Evolutionary conservation across 1,140 invertebrate genomes (phyloP).

Genomic region (Neomicropteryx cornuta): DNA sequence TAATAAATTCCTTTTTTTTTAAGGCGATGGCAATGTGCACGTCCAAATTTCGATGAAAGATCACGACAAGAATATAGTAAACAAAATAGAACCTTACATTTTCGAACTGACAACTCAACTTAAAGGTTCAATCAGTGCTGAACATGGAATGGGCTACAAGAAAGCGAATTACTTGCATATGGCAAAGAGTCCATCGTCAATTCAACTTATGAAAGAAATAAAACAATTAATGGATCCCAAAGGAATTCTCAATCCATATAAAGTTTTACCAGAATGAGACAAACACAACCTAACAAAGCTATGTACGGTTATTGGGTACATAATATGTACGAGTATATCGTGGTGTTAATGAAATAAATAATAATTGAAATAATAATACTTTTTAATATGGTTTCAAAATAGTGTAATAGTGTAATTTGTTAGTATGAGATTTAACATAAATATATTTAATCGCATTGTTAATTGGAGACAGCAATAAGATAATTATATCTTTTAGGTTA

Average conservation of each 20-base stretch:
- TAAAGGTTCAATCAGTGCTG: constrained; percentile 86
- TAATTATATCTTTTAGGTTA: too few relatives aligned
- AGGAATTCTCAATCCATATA: constrained; percentile 92
- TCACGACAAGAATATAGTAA: constrained; percentile 56
- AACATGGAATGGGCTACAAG: constrained; percentile 89
- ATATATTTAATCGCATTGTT: too few relatives aligned
- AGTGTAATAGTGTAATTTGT: too few relatives aligned
- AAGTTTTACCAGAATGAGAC: constrained; percentile 78
- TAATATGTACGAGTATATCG: too few relatives aligned
- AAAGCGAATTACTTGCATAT: constrained; percentile 80
- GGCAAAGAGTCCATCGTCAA: constrained; percentile 65
- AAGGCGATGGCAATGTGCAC: constrained; percentile 86
- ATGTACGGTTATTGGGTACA: too few relatives aligned
- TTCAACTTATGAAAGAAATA: constrained; percentile 71
- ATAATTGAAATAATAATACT: too few relatives aligned
- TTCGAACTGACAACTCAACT: constrained; percentile 75
- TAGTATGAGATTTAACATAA: too few relatives aligned
- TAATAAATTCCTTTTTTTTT: too few relatives aligned
- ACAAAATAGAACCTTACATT: constrained; percentile 78
- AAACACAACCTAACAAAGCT: too few relatives aligned
- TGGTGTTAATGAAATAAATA: too few relatives aligned
- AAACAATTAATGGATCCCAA: constrained; percentile 87
- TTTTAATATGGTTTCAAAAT: too few relatives aligned
- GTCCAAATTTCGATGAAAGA: constrained; percentile 68
- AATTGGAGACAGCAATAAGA: too few relatives aligned